Percentiles rank a stretch among this genome's conserved stretches.
Conservation (phyloP, 2,888 invertebrate species). For the Plebejus argus region DNA sequence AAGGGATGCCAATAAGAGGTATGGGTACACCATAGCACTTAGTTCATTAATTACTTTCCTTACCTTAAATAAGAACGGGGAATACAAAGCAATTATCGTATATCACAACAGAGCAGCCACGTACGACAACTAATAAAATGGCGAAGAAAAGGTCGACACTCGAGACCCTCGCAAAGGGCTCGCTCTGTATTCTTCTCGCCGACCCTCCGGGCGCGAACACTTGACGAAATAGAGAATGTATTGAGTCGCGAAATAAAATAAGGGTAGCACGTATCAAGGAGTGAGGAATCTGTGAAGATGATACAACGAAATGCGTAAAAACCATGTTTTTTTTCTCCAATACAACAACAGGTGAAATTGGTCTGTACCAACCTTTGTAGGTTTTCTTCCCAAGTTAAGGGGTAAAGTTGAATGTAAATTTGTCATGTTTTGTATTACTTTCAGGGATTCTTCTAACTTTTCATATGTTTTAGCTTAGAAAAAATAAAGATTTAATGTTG, state of each 20-base stretch:
- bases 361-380: too few relatives aligned
- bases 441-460: too few relatives aligned
- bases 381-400: too few relatives aligned
- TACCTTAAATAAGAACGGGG: constrained; percentile 28
- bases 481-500: too few relatives aligned
- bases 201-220: constrained; percentile 71
- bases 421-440: too few relatives aligned
- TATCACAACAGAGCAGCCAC: constrained; percentile 64
- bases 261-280: constrained; percentile 65
- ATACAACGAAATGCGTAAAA: constrained; percentile 37
- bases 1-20: too few relatives aligned
- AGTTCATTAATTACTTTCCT: constrained; percentile 11
- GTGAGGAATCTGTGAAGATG: constrained; percentile 54
- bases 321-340: neutral
- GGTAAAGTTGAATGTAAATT: too few relatives aligned
- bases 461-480: too few relatives aligned
- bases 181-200: constrained; percentile 73
- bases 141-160: constrained; percentile 73
- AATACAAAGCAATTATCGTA: constrained; percentile 37
- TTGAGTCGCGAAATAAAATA: constrained; percentile 79
- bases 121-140: constrained; percentile 77
- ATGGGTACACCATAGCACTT: neutral
- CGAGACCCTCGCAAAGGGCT: constrained; percentile 58
- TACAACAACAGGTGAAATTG: neutral
- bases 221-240: constrained; percentile 74